Evolutionary conservation across 1,140 invertebrate species (phyloP).

Genomic region (Amphibalanus amphitrite): DNA sequence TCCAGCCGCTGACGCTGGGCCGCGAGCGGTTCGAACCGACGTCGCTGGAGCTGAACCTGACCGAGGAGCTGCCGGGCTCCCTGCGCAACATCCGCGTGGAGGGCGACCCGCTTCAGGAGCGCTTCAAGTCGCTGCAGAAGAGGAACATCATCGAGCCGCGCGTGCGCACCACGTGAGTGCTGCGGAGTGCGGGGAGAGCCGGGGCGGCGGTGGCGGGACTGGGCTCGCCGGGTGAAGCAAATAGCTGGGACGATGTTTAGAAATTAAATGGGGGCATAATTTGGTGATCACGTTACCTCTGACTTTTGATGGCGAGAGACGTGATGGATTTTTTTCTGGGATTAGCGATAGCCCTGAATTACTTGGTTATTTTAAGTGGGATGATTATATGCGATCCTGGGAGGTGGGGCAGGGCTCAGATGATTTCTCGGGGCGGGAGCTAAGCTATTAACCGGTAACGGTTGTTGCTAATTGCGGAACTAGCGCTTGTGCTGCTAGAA

Average conservation of each 20-base stretch:
- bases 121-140: conserved; percentile 60
- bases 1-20: conserved; percentile 24
- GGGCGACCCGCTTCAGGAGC: conserved; percentile 47
- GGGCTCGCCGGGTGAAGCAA: conserved; percentile 25
- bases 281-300: no score
- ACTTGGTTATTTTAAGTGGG: no score
- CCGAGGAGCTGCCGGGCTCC: conserved; percentile 45
- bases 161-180: conserved; percentile 25
- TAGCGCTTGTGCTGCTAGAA: no score
- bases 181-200: conserved; percentile 29
- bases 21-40: conserved; percentile 33
- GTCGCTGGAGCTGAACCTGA: conserved; percentile 42
- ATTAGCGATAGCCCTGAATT: no score
- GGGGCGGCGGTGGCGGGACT: conserved; percentile 28
- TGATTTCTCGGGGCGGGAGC: no score
- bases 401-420: no score
- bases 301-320: no score
- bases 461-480: no score
- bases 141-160: conserved; percentile 51
- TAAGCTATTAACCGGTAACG: no score
- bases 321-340: no score
- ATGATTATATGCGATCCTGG: no score
- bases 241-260: conserved; percentile 19
- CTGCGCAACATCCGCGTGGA: conserved; percentile 42
- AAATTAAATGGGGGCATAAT: no score